Evolutionary conservation across 53 echinoderm and acorn worm genomes (phyloP).

Genomic region (Henricia sp.): DNA sequence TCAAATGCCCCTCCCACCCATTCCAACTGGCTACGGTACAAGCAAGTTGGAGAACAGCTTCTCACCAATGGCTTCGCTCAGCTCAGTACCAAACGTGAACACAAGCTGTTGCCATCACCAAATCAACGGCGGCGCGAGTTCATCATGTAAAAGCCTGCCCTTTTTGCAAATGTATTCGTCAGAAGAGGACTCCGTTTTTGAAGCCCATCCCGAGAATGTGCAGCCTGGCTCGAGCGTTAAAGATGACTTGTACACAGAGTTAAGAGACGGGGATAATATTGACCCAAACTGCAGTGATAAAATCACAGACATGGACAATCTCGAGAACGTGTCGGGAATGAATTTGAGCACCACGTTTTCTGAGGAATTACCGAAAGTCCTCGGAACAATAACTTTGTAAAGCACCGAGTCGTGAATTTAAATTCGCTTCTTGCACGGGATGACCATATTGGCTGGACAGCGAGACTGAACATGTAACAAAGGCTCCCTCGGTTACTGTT

Average conservation of each 20-base stretch:
- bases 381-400: too few species aligned
- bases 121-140: constrained; percentile 18
- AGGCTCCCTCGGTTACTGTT: too few species aligned
- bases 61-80: neutral
- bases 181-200: constrained; percentile 48
- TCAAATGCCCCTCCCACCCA: constrained; percentile 42
- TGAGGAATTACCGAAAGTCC: too few species aligned
- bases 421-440: too few species aligned
- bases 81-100: constrained; percentile 25
- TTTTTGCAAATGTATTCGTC: constrained; percentile 40
- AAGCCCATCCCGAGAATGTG: neutral
- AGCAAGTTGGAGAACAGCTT: neutral
- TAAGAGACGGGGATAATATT: neutral
- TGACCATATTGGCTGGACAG: too few species aligned
- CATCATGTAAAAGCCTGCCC: constrained; percentile 32
- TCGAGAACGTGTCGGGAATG: neutral
- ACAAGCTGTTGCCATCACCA: constrained; percentile 15
- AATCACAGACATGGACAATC: neutral
- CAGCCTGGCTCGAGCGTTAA: neutral
- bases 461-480: too few species aligned
- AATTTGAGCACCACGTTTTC: too few species aligned
- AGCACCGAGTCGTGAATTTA: too few species aligned
- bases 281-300: neutral
- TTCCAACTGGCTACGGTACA: constrained; percentile 13
- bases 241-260: constrained; percentile 1